phyloP scores from a whole-genome alignment of 1,140 invertebrate genomes.

The Drosophila leontia region DNA sequence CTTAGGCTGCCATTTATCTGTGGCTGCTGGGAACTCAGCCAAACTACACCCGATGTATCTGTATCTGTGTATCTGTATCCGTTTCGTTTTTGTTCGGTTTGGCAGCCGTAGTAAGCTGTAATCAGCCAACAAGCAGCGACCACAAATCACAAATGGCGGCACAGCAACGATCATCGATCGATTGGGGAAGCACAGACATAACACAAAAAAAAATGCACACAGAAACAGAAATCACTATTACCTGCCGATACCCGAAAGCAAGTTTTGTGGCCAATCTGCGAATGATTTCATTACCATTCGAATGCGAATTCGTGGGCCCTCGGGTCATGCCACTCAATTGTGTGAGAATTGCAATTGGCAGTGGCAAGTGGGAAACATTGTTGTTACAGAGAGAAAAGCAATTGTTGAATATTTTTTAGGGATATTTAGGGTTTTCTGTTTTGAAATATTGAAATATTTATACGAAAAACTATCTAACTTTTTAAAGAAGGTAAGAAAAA shows the following conservation, averaged over 20 bases:
- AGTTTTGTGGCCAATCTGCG: constrained; percentile 48
- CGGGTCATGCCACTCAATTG: constrained; percentile 50
- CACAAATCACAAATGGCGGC: constrained; percentile 76
- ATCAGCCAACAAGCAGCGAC: constrained; percentile 58
- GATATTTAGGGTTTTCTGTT: background rate
- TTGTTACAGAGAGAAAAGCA: constrained; percentile 10
- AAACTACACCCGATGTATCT: constrained; percentile 41
- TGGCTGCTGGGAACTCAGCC: constrained; percentile 47
- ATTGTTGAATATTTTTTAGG: too few species aligned
- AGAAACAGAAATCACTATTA: constrained; percentile 7
- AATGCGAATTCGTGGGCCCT: constrained; percentile 59
- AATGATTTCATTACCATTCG: constrained; percentile 78
- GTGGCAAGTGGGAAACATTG: constrained; percentile 28
- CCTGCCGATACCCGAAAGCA: constrained; percentile 44
- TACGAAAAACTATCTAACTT: background rate
- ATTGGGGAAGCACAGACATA: background rate
- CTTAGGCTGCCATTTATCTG: constrained; percentile 62
- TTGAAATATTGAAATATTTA: background rate
- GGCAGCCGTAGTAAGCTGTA: constrained; percentile 58
- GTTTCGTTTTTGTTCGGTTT: constrained; percentile 45
- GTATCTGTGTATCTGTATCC: constrained; percentile 47
- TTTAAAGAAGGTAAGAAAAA: background rate
- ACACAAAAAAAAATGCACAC: background rate
- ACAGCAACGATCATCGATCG: constrained; percentile 41
- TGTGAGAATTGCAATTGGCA: constrained; percentile 51